Evolutionary conservation across 2,888 invertebrate genomes (phyloP).

Genomic region (Sphinx pinastri): DNA sequence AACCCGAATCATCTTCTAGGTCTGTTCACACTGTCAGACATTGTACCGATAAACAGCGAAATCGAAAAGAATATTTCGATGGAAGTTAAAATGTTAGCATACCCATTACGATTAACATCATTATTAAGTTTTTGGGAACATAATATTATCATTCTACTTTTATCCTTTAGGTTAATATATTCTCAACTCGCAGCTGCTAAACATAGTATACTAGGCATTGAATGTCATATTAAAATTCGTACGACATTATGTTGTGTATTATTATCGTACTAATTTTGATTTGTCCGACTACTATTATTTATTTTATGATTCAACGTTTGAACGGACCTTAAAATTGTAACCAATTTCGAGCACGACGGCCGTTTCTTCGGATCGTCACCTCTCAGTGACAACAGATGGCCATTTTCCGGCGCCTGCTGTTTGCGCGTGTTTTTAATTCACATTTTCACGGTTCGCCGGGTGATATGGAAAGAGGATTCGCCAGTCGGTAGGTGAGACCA

Average conservation of each 20-base stretch:
- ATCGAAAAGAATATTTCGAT: background rate
- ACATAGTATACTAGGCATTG: too few relatives aligned
- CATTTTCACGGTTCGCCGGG: conserved; percentile 29
- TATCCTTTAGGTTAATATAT: too few relatives aligned
- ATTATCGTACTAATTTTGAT: too few relatives aligned
- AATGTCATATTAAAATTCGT: too few relatives aligned
- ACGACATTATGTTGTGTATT: too few relatives aligned
- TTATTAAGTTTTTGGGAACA: too few relatives aligned
- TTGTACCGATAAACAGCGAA: background rate
- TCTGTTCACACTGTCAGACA: conserved; percentile 22
- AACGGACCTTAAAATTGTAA: conserved; percentile 46
- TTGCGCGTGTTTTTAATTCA: conserved; percentile 37
- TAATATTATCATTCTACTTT: too few relatives aligned
- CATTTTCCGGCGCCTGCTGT: conserved; percentile 31
- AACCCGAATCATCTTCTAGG: conserved; percentile 44
- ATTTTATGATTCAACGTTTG: conserved; percentile 29
- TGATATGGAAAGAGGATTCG: conserved; percentile 35
- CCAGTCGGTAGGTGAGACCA: conserved; percentile 30
- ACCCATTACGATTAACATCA: too few relatives aligned
- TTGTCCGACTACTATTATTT: background rate
- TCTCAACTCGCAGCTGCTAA: too few relatives aligned
- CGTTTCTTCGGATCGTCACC: conserved; percentile 55
- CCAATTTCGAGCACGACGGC: conserved; percentile 55
- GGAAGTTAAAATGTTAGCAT: too few relatives aligned
- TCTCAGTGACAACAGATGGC: conserved; percentile 50